Percentiles rank a stretch among this genome's conserved stretches.
These are phyloP conservation scores for Quadriops clusia DNA, from an alignment of 2,888 invertebrate species.

Conservation along the genomic window DNA sequence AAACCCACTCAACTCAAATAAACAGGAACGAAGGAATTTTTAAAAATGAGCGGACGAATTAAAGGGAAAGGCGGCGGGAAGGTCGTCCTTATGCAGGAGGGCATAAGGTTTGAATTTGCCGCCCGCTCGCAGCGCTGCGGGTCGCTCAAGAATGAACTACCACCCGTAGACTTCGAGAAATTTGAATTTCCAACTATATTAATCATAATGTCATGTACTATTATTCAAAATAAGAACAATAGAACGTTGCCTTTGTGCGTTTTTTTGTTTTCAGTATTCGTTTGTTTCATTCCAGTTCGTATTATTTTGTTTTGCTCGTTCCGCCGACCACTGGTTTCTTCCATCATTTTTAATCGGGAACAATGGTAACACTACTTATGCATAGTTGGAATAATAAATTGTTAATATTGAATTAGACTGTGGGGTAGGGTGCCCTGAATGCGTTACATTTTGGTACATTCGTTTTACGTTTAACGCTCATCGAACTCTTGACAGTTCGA, in stretches of 20 bases:
- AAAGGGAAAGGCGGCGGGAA: neutral
- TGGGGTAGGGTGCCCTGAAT: no score
- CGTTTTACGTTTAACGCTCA: no score
- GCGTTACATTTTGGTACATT: no score
- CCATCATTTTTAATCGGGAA: no score
- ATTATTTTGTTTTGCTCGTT: constrained; percentile 8
- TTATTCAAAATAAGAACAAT: constrained; percentile 32
- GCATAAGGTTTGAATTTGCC: constrained; percentile 23
- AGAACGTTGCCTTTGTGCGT: constrained; percentile 17
- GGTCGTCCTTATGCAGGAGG: constrained; percentile 14
- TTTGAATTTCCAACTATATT: constrained; percentile 35
- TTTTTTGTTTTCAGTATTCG: constrained; percentile 11
- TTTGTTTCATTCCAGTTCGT: constrained; percentile 9
- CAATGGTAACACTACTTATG: no score
- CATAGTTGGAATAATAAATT: no score
- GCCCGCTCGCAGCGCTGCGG: constrained; percentile 23
- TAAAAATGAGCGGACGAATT: constrained; percentile 8
- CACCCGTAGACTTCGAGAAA: constrained; percentile 32
- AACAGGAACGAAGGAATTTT: constrained; percentile 7
- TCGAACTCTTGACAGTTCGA: no score
- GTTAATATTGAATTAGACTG: no score
- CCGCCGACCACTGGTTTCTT: constrained; percentile 1
- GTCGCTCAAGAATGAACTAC: constrained; percentile 27
- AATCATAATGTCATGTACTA: constrained; percentile 36
- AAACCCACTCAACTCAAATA: no score